These are phyloP conservation scores for Nemoura dubitans DNA, from an alignment of 2,888 invertebrate species.

Conservation along the genomic window DNA sequence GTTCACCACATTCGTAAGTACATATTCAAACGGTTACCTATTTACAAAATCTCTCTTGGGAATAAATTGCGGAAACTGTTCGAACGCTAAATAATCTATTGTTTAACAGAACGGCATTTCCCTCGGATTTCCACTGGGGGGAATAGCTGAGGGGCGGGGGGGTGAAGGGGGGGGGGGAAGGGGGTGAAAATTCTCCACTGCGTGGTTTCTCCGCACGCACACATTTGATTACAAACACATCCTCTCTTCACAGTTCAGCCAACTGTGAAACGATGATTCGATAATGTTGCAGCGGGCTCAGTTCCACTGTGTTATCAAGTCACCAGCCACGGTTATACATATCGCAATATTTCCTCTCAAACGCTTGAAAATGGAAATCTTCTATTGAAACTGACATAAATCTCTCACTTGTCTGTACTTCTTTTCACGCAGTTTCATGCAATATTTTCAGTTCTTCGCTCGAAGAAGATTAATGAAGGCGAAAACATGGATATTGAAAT, in stretches of 20 bases:
- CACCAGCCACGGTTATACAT: neutral
- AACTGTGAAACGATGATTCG: neutral
- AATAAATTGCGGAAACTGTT: neutral
- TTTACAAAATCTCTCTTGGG: neutral
- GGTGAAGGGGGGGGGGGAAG: too few relatives aligned
- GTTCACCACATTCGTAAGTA: conserved; percentile 94
- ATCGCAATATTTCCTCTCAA: neutral
- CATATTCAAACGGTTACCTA: conserved; percentile 20
- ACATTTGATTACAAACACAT: neutral
- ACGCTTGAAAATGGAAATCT: neutral
- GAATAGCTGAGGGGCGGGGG: too few relatives aligned
- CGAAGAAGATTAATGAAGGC: too few relatives aligned
- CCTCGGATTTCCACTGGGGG: neutral
- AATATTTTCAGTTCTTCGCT: too few relatives aligned
- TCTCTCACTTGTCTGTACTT: too few relatives aligned
- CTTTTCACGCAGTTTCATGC: too few relatives aligned
- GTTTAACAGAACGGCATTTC: neutral
- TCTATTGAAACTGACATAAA: too few relatives aligned
- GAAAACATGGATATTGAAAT: too few relatives aligned
- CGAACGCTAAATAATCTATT: neutral
- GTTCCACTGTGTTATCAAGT: neutral
- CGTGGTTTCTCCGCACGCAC: neutral
- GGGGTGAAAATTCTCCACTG: neutral
- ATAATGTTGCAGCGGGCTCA: neutral
- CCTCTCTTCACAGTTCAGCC: neutral